Evolutionary conservation across 2,113 vertebrate species (phyloP).

Genomic region (Carlito syrichta): DNA sequence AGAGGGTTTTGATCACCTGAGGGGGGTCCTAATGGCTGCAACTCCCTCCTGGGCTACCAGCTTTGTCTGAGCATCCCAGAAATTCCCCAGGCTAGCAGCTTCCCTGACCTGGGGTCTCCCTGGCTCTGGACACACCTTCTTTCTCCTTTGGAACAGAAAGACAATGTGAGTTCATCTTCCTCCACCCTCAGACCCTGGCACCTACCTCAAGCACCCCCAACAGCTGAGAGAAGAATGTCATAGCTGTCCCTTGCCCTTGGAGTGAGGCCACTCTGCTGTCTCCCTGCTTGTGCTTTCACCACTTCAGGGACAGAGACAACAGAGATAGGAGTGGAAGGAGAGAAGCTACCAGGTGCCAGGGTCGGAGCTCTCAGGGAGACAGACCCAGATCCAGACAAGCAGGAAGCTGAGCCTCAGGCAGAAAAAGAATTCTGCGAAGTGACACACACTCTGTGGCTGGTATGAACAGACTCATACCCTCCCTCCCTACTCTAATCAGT

Average conservation of each 20-base stretch:
- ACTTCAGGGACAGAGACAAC: neutral
- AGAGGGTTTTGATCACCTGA: neutral
- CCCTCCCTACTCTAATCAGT: neutral
- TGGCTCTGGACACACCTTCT: neutral
- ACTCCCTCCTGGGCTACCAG: neutral
- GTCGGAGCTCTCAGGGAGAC: neutral
- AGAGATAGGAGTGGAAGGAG: neutral
- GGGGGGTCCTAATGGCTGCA: neutral
- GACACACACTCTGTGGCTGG: fast-evolving
- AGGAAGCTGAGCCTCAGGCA: neutral
- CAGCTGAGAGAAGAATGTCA: neutral
- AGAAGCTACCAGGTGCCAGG: neutral
- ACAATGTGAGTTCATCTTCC: neutral
- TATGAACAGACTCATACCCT: fast-evolving
- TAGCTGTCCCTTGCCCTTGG: neutral
- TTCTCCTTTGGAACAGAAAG: neutral
- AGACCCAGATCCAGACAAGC: neutral
- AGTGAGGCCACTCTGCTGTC: neutral
- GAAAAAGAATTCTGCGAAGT: neutral
- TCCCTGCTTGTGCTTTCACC: neutral
- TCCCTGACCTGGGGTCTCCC: neutral
- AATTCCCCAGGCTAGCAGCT: neutral
- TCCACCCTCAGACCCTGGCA: neutral
- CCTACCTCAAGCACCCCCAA: neutral
- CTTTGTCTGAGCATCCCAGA: neutral